These are phyloP conservation scores for Thumatha senex DNA, from an alignment of 2,888 invertebrate genomes.

Conservation along the genomic window DNA sequence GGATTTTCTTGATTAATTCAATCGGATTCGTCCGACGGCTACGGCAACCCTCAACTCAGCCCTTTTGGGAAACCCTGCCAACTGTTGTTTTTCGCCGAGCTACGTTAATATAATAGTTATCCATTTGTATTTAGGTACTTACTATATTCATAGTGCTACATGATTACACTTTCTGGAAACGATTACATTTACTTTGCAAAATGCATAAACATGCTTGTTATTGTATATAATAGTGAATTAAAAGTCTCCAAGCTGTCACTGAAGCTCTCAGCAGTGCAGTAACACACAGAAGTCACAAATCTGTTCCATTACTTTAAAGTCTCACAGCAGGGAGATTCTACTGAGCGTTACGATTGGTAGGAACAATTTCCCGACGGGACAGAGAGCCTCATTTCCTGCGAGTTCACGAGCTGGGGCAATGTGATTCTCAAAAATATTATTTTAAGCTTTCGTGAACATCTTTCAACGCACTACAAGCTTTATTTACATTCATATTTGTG, in stretches of 20 bases:
- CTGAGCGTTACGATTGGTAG: slow-evolving; percentile 76
- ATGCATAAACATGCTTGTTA: too few relatives aligned
- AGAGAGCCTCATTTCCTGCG: slow-evolving; percentile 78
- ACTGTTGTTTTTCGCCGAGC: slow-evolving; percentile 51
- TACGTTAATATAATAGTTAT: slow-evolving; percentile 26
- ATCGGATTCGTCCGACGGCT: slow-evolving; percentile 65
- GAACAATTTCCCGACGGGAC: slow-evolving; percentile 79
- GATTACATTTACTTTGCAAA: too few relatives aligned
- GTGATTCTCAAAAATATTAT: slow-evolving; percentile 75
- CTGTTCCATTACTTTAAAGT: slow-evolving; percentile 71
- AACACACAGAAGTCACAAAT: slow-evolving; percentile 68
- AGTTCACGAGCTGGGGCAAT: slow-evolving; percentile 58
- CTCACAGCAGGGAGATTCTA: slow-evolving; percentile 68
- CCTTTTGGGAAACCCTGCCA: slow-evolving; percentile 60
- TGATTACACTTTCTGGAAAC: neutral
- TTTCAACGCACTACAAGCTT: slow-evolving; percentile 66
- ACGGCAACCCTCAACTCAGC: slow-evolving; percentile 51
- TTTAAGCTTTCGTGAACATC: slow-evolving; percentile 74
- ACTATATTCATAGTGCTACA: slow-evolving; percentile 10
- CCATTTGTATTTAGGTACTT: slow-evolving; percentile 25
- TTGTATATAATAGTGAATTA: too few relatives aligned
- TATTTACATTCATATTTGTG: slow-evolving; percentile 46
- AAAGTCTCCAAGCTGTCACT: slow-evolving; percentile 31
- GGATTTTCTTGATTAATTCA: slow-evolving; percentile 73
- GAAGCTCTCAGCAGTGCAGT: slow-evolving; percentile 46